Base-by-base conservation (phyloP, 2,113 vertebrate genomes). In the Psephotus haematonotus region DNA sequence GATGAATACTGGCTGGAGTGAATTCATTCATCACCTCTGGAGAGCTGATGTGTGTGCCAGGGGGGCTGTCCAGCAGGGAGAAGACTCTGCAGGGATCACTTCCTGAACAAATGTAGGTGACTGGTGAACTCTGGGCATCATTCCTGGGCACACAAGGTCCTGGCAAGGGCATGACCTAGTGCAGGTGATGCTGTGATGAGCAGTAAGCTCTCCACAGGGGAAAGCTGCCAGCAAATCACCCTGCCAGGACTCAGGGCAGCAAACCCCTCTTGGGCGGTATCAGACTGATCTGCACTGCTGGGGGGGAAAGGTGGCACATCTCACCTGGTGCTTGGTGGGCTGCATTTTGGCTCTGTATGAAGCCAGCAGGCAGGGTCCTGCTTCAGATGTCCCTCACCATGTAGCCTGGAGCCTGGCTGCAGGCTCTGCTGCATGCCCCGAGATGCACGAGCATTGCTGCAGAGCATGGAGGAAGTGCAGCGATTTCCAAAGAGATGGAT, bases 221-320 rank as follows among this genome's bases (percentile, higher is more conserved):
- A 76, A 33, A 50, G 7, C 6, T 13, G 33, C 28, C 23, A 8
- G 37, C 27, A 52, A 35, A 77, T n/a, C 64, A 25, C 37, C 33
- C 41, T 5, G 13, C 17, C 7, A 5, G 28, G 59, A 13, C 31
- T 22, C 41, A 7, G 90, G 50, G 46, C 46, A 35, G 59, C 20
- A 53, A 41, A 59, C 16, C 29, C 27, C 1, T 0, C 37, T 23
- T 9, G 49, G n/a, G 31, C 33, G 11, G 27, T 0, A 0, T 50
- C 0, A 0, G 24, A 4, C 29, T 33, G 31, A 15, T 11, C 31
- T 4, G 3, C 37, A 8, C 33, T 24, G 13, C 25, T 9, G 41
- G 47, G 13, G 62, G 14, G 23, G 6, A 6, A 47, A 13, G 59
- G 28, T 1, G 23, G 11, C 33, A 75, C 8, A 15, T 6, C 50